A percentile compares a stretch with the other conserved stretches of the same genome.
These are phyloP conservation scores for Conus canariensis DNA, from an alignment of 2,888 invertebrate species.

Conservation along the genomic window DNA sequence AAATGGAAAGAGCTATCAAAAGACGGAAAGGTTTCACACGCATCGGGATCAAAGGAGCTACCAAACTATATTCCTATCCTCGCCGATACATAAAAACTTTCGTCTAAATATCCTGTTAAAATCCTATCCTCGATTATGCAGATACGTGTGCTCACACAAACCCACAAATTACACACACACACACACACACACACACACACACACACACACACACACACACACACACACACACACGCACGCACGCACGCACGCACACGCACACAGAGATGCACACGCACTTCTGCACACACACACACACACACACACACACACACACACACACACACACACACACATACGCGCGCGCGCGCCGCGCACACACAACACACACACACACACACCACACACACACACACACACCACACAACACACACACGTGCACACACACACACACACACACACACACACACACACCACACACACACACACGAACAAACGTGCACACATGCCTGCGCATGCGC, in stretches of 20 bases:
- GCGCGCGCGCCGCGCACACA: too few relatives aligned
- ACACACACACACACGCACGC: background rate
- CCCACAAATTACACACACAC: slow-evolving; percentile 2
- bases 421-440: slow-evolving; percentile 22
- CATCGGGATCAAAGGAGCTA: too few relatives aligned
- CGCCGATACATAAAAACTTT: too few relatives aligned
- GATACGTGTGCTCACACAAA: background rate
- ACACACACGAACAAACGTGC: background rate
- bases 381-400: background rate
- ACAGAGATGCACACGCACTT: background rate
- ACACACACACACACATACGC: background rate
- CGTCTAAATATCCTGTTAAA: too few relatives aligned
- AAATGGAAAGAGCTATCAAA: too few relatives aligned
- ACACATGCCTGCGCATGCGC: background rate
- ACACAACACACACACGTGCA: background rate
- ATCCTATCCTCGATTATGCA: too few relatives aligned
- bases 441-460: background rate
- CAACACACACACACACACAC: background rate
- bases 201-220: background rate
- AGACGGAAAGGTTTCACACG: too few relatives aligned
- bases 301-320: background rate
- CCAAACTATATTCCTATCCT: too few relatives aligned
- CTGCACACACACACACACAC: background rate
- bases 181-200: slow-evolving; percentile 6
- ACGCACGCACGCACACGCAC: background rate